phyloP scores from a whole-genome alignment of 2,113 vertebrate species.

The Hiodon tergisus region DNA sequence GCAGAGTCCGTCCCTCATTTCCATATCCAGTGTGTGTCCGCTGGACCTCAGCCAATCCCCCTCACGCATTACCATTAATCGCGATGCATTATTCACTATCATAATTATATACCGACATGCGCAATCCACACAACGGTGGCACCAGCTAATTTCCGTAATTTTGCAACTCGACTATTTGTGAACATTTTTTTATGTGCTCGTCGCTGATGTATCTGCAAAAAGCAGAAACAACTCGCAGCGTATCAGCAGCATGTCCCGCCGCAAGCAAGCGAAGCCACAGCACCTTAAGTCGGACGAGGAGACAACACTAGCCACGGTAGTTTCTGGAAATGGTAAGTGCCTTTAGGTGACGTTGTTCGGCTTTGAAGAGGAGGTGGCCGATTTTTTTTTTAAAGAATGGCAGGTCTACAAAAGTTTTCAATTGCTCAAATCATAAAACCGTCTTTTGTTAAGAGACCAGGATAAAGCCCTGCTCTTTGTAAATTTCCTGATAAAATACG shows the following conservation, averaged over 20 bases:
- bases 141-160: slow-evolving; percentile 59
- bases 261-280: slow-evolving; percentile 99
- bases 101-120: slow-evolving; percentile 92
- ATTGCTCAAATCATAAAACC: slow-evolving; percentile 17
- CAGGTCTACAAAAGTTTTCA: slow-evolving; percentile 15
- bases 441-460: slow-evolving; percentile 19
- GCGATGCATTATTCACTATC: slow-evolving; percentile 93
- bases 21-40: slow-evolving; percentile 85
- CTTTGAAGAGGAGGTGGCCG: slow-evolving; percentile 16
- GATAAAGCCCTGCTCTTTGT: slow-evolving; percentile 7
- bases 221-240: slow-evolving; percentile 72
- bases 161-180: slow-evolving; percentile 58
- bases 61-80: slow-evolving; percentile 74
- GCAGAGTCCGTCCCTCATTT: slow-evolving; percentile 88
- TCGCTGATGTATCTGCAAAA: slow-evolving; percentile 88
- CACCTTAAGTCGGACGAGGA: slow-evolving; percentile 94
- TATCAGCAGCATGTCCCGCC: slow-evolving; percentile 91
- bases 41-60: slow-evolving; percentile 80
- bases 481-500: slow-evolving; percentile 16
- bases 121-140: slow-evolving; percentile 72
- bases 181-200: slow-evolving; percentile 56
- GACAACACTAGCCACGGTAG: slow-evolving; percentile 78
- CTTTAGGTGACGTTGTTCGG: slow-evolving; percentile 23
- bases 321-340: slow-evolving; percentile 84
- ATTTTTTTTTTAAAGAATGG: slow-evolving; percentile 21